Evolutionary conservation across 2,113 vertebrate genomes (phyloP).

Genomic region (Catharus fuscescens): DNA sequence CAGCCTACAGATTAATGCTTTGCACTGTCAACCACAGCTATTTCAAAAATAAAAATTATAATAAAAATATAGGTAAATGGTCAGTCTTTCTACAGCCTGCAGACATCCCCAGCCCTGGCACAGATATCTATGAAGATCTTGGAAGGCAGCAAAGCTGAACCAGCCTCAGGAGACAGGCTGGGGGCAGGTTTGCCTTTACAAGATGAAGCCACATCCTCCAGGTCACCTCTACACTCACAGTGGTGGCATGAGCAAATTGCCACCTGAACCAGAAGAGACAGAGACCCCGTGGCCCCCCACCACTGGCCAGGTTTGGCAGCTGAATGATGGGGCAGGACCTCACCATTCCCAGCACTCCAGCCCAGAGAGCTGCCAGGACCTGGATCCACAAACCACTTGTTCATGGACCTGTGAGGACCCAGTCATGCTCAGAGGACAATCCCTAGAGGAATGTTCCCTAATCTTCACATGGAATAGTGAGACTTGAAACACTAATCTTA

Average conservation of each 20-base stretch:
- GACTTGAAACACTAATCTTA: too few relatives aligned
- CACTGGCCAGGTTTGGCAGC: neutral
- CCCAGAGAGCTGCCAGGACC: neutral
- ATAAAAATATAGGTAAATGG: accelerated
- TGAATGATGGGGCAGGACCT: neutral
- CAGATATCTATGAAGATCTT: accelerated
- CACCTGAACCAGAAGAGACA: neutral
- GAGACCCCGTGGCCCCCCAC: neutral
- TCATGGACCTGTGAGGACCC: accelerated
- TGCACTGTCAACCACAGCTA: neutral
- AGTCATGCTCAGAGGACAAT: neutral
- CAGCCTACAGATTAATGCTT: neutral
- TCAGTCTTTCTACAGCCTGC: neutral
- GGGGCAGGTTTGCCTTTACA: neutral
- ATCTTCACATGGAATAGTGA: neutral
- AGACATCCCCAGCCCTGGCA: neutral
- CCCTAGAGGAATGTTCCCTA: neutral
- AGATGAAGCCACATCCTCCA: neutral
- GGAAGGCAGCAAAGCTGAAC: neutral
- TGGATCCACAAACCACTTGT: neutral
- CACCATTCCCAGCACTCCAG: neutral
- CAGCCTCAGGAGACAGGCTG: neutral
- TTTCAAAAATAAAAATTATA: neutral
- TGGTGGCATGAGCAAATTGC: accelerated
- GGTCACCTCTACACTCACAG: neutral